These are phyloP conservation scores for Yponomeuta evonymella DNA, from an alignment of 2,888 invertebrate species.

Conservation along the genomic window DNA sequence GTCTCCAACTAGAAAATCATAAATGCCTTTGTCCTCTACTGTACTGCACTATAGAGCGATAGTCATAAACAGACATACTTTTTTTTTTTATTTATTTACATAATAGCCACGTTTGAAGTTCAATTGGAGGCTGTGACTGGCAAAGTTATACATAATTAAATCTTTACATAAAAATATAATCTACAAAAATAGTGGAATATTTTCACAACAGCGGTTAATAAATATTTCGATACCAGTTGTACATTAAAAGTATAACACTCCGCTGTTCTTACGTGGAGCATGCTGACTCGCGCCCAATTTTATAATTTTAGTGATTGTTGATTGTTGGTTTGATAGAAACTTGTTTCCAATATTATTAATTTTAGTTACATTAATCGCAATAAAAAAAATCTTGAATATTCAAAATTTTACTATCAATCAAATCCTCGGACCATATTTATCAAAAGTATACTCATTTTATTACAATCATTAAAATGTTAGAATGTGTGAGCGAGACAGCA, in stretches of 20 bases:
- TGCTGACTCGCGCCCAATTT: too few relatives aligned
- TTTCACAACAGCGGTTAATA: neutral
- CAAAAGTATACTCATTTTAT: too few relatives aligned
- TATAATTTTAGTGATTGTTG: too few relatives aligned
- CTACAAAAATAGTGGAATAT: conserved; percentile 12
- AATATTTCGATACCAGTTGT: neutral
- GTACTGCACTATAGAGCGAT: neutral
- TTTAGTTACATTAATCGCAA: too few relatives aligned
- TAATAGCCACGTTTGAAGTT: neutral
- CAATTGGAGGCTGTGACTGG: neutral
- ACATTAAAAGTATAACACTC: neutral
- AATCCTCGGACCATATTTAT: too few relatives aligned
- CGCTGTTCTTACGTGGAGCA: too few relatives aligned
- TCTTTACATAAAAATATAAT: conserved; percentile 1
- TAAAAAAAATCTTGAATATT: too few relatives aligned
- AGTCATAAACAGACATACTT: neutral
- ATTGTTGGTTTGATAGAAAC: too few relatives aligned
- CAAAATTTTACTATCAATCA: too few relatives aligned
- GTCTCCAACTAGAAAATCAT: neutral
- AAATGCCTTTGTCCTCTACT: neutral
- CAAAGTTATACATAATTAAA: neutral
- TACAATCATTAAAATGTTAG: too few relatives aligned
- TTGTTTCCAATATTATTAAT: too few relatives aligned
- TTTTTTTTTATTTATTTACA: neutral
- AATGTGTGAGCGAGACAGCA: too few relatives aligned